A percentile compares a stretch with the other conserved stretches of the same genome.
Evolutionary conservation across 2,113 vertebrate species (phyloP).

Genomic region (Saguinus midas): DNA sequence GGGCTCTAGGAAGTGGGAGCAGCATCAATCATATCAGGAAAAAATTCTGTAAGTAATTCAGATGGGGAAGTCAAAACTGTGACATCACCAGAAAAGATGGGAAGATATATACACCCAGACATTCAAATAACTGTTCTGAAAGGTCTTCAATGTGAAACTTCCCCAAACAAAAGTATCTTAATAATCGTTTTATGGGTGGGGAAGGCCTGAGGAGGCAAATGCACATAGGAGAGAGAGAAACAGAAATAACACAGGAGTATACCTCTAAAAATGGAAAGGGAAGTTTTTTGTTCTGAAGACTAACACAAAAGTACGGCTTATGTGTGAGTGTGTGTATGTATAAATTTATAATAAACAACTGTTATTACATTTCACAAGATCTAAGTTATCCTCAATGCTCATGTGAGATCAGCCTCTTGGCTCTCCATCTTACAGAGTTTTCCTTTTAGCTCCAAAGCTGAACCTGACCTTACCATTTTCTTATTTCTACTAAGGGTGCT

Average conservation of each 20-base stretch:
- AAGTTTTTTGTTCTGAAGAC: not conserved
- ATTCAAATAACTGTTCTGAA: not conserved
- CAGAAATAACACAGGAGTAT: accelerated
- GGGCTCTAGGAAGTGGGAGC: not conserved
- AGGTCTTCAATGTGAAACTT: not conserved
- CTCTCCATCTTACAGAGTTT: not conserved
- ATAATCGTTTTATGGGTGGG: not conserved
- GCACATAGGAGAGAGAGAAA: not conserved
- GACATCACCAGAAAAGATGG: not conserved
- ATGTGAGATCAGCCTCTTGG: not conserved
- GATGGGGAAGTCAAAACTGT: too few species aligned
- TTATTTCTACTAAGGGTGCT: too few species aligned
- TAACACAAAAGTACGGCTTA: too few species aligned
- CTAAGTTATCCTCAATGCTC: not conserved
- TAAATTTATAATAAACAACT: too few species aligned
- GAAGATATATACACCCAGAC: not conserved
- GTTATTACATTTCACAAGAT: not conserved
- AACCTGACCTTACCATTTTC: too few species aligned
- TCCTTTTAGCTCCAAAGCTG: too few species aligned
- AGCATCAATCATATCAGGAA: accelerated
- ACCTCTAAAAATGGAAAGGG: too few species aligned
- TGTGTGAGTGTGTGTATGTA: too few species aligned
- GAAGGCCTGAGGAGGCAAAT: not conserved
- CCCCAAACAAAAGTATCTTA: not conserved
- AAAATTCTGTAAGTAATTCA: not conserved